Conservation (phyloP, 2,113 vertebrate genomes). For the Emydura subglobosa region DNA sequence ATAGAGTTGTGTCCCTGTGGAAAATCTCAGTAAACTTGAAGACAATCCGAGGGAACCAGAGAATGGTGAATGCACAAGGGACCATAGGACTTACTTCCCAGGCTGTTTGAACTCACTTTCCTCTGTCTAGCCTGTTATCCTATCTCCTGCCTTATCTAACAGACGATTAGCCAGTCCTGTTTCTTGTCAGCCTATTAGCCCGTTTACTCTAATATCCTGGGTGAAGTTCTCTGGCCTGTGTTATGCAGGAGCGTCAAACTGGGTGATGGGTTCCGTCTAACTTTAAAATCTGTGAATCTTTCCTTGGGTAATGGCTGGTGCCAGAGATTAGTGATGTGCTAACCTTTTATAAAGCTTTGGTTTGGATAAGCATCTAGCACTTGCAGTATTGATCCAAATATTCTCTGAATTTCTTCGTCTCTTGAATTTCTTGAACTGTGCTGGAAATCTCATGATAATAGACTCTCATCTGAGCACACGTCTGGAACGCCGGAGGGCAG, state of each 20-base stretch:
- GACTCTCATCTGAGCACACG: not conserved
- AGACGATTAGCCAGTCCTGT: not conserved
- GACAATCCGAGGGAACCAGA: not conserved
- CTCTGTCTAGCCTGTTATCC: not conserved
- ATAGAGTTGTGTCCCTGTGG: no score
- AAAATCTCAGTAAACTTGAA: no score
- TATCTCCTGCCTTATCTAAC: rapidly evolving
- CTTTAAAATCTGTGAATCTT: rapidly evolving
- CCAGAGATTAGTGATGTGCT: not conserved
- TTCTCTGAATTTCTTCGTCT: not conserved
- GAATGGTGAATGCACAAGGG: not conserved
- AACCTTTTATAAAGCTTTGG: not conserved
- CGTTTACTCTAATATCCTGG: not conserved
- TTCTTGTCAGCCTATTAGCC: not conserved
- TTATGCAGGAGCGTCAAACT: not conserved
- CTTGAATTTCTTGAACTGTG: rapidly evolving
- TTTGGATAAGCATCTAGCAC: slow-evolving; percentile 4
- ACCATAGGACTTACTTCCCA: not conserved
- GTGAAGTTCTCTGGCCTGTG: not conserved
- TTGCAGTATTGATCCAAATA: not conserved
- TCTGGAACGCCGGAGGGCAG: not conserved
- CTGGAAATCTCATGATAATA: rapidly evolving
- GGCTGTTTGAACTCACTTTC: not conserved
- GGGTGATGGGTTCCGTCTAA: not conserved
- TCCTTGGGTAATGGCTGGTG: not conserved